phyloP scores from a whole-genome alignment of 2,797 vertebrate species.

The Galaxias olidus region DNA sequence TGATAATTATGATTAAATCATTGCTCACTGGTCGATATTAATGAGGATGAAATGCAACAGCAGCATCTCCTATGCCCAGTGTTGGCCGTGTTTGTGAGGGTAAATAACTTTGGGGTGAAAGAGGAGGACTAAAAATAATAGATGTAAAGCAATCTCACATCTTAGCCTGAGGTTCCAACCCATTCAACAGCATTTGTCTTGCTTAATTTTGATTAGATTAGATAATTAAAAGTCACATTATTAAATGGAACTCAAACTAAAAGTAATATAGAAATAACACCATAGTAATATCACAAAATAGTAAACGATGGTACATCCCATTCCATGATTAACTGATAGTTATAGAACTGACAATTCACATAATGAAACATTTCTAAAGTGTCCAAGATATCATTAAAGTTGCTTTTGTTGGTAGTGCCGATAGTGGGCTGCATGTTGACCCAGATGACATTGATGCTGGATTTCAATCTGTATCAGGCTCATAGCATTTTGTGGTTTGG shows the following conservation, averaged over 20 bases:
- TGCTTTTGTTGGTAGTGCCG: background rate
- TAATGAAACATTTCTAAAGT: background rate
- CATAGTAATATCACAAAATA: no score
- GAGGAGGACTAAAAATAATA: background rate
- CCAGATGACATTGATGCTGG: background rate
- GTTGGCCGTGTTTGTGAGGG: background rate
- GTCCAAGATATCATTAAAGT: conserved; percentile 4
- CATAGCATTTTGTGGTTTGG: conserved; percentile 7
- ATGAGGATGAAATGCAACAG: background rate
- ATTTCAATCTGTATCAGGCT: conserved; percentile 5
- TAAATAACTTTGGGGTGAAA: background rate
- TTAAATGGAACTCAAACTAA: background rate
- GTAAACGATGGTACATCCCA: no score
- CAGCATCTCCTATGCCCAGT: conserved; percentile 4
- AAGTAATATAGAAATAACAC: no score
- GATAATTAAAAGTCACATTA: conserved; percentile 8
- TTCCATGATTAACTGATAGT: background rate
- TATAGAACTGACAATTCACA: no score
- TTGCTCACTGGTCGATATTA: conserved; percentile 13
- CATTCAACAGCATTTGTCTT: background rate
- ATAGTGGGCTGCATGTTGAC: background rate
- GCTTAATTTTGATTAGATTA: background rate
- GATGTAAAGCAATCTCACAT: background rate
- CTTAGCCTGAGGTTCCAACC: background rate
- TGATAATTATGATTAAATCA: conserved; percentile 26